Base-by-base conservation (phyloP, 2,888 invertebrate genomes). In the Lymantria monacha region DNA sequence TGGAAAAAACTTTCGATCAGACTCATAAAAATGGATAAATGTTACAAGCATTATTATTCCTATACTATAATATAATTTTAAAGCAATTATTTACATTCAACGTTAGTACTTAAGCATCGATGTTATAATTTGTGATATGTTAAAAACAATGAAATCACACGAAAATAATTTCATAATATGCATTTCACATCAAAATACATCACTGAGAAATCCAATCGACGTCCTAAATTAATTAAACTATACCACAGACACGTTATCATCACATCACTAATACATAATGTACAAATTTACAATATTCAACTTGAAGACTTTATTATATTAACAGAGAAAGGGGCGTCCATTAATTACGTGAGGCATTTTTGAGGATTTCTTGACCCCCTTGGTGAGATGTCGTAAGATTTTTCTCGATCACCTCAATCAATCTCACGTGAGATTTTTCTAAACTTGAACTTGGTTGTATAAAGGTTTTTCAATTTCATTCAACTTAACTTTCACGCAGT, bases 71-170 rank as follows among this genome's bases (percentile, higher is more conserved):
- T n/a, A n/a, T 71, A 61, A 70, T 61, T 69, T 61, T 57, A 63
- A 68, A 73, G 71, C 76, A 50, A 70, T 66, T 80, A 81, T 79
- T 72, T 81, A 83, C 78, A 81, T 38, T 61, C 59, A 54, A 51
- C 59, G 50, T 55, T 58, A 58, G 59, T 57, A 54, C 48, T 72
- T 75, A 72, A 70, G 73, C 60, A 70, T 66, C 67, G 69, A 70
- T 63, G 65, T 64, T 53, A 66, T 58, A 68, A 53, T 65, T 66
- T 66, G 73, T 82, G 83, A 83, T 82, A 83, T 83, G 83, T 83
- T 61, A 22, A 79, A 81, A 67, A 73, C 63, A 76, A 73, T 74
- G 69, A 76, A 77, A 79, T 75, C 76, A 80, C 76, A 71, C 61
- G 69, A 74, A 63, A 72, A 59, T 72, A 74, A 78, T 70, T 75